Evolutionary conservation across 2,888 invertebrate species (phyloP), one percentile per base, ranked within the genome.

Genomic region (Philaethria dido): DNA sequence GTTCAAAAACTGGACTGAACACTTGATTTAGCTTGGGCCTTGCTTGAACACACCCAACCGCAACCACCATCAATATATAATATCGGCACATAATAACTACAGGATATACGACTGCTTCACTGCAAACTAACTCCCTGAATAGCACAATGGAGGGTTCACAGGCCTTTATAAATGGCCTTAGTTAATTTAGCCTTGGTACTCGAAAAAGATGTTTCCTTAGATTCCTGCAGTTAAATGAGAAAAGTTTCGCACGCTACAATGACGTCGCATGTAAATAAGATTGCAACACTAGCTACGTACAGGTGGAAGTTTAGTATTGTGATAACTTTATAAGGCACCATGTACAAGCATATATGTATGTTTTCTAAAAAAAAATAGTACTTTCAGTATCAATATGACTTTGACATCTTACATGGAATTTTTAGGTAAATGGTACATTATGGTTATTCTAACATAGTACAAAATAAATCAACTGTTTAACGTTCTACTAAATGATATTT

Each of bases 121-220:
- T 67, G 75, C 77, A 74, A 76, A 79, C 75, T 80, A 73, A 76
- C 78, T 80, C 84, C 86, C 85, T 83, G 83, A 92, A 84, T 92
- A 89, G 72, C 74, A 82, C 82, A 82, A 83, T 80, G 70, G 79
- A 80, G 83, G 86, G 87, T 87, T 82, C 82, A 80, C 88, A 85
- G 76, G 82, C 85, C 86, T 88, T 92, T 92, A 92, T 92, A 92
- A 85, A 82, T 89, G 87, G 89, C 90, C 92, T 90, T 87, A 91
- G 89, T 89, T 74, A 75, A 66, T 77, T 75, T 74, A 87, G 85
- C 90, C 91, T 91, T 91, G 90, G 82, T 78, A 78, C 78, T 77
- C 87, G 85, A 91, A 90, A 90, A 87, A 83, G 77, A 86, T 85
- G 87, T 89, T 88, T 90, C 86, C 89, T 86, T 78, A 75, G 78